Conservation (phyloP, 2,797 vertebrate species). For the Babyrousa celebensis region DNA sequence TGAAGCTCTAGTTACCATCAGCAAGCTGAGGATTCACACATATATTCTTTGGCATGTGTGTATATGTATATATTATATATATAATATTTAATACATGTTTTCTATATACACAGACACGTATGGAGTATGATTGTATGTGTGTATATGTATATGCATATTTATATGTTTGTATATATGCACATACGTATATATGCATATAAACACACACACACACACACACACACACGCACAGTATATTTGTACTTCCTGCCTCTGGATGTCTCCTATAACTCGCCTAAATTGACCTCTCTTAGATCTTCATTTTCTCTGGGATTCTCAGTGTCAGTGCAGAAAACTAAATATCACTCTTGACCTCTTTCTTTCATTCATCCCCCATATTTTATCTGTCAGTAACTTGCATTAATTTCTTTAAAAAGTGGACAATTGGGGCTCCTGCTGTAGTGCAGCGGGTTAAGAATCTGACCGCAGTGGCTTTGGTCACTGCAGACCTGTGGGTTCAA, state of each 20-base stretch:
- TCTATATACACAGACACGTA: neutral
- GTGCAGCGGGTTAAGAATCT: no score
- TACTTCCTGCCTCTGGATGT: neutral
- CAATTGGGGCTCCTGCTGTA: no score
- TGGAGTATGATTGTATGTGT: no score
- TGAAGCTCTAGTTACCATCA: neutral
- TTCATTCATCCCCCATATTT: neutral
- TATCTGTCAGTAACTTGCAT: neutral
- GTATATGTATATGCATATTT: neutral
- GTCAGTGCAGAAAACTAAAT: neutral
- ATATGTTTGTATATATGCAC: neutral
- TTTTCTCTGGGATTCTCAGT: neutral
- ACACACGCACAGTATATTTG: neutral
- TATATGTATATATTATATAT: neutral
- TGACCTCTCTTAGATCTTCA: neutral
- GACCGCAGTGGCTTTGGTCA: no score
- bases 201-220: neutral
- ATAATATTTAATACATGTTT: neutral
- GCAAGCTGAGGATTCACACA: neutral
- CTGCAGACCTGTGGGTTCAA: no score
- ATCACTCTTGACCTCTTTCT: neutral
- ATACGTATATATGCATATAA: neutral
- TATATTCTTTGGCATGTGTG: neutral
- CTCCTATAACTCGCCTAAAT: neutral
- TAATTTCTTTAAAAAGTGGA: neutral